Conservation (phyloP, 2,113 vertebrate genomes). For the Ameiurus melas region DNA sequence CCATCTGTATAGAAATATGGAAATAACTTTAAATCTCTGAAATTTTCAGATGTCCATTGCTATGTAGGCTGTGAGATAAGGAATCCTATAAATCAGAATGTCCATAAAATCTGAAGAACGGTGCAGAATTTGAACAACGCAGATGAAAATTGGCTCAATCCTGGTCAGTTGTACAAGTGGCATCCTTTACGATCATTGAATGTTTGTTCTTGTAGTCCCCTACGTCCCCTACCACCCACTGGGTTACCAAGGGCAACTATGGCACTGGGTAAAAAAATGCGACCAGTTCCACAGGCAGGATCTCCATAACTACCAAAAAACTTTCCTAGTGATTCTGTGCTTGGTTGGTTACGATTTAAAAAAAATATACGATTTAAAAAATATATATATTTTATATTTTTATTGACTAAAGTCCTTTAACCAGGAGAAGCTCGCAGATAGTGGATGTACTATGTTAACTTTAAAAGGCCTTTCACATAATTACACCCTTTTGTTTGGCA, state of each 20-base stretch:
- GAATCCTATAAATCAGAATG: neutral
- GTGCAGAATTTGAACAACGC: neutral
- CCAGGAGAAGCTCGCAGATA: neutral
- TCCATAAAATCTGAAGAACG: neutral
- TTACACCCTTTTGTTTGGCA: neutral
- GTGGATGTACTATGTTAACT: neutral
- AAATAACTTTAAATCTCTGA: neutral
- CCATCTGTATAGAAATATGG: neutral
- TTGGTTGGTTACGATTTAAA: no score
- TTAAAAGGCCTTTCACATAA: slow-evolving; percentile 10
- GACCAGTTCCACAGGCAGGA: slow-evolving; percentile 36
- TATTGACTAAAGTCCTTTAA: neutral
- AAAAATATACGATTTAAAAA: no score
- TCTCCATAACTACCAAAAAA: slow-evolving; percentile 53
- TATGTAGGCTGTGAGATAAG: neutral
- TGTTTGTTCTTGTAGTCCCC: slow-evolving; percentile 28
- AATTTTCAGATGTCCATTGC: neutral
- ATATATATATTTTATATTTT: no score
- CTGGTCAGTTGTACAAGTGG: neutral
- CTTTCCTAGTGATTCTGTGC: slow-evolving; percentile 29
- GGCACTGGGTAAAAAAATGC: slow-evolving; percentile 41
- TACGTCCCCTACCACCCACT: slow-evolving; percentile 27
- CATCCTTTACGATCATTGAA: slow-evolving; percentile 6
- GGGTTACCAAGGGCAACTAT: slow-evolving; percentile 50
- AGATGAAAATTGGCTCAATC: neutral